phyloP scores from a whole-genome alignment of 2,113 vertebrate genomes.

The Sorex araneus region DNA sequence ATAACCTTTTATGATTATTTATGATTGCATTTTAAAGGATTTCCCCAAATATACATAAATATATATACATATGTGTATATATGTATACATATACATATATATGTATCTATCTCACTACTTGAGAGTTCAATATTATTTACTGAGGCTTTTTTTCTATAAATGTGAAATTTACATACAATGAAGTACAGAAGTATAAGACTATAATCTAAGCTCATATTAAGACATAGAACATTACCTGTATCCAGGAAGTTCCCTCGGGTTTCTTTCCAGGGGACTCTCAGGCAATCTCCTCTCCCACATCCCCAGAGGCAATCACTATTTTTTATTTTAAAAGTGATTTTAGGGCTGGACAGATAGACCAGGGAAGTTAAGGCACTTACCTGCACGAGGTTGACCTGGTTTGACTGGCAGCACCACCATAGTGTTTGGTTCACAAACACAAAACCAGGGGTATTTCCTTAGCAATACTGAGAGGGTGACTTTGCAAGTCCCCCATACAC shows the following conservation, averaged over 20 bases:
- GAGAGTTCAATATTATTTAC: constrained; percentile 33
- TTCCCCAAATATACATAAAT: neutral
- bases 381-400: no score
- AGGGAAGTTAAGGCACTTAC: no score
- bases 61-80: no score
- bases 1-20: neutral
- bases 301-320: neutral
- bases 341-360: neutral
- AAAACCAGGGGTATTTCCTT: no score
- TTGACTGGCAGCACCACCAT: no score
- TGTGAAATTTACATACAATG: constrained; percentile 4
- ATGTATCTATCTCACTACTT: neutral
- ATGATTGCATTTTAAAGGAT: constrained; percentile 38
- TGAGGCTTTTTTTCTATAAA: neutral
- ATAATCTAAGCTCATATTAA: neutral
- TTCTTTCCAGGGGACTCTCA: neutral
- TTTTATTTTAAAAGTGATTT: constrained; percentile 55
- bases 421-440: no score
- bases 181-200: neutral
- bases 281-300: neutral
- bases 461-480: no score
- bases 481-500: no score
- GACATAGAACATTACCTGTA: neutral
- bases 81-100: no score
- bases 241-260: neutral